These are phyloP conservation scores for Tringa solitaria DNA, from an alignment of 2,113 vertebrate species.

Conservation along the genomic window DNA sequence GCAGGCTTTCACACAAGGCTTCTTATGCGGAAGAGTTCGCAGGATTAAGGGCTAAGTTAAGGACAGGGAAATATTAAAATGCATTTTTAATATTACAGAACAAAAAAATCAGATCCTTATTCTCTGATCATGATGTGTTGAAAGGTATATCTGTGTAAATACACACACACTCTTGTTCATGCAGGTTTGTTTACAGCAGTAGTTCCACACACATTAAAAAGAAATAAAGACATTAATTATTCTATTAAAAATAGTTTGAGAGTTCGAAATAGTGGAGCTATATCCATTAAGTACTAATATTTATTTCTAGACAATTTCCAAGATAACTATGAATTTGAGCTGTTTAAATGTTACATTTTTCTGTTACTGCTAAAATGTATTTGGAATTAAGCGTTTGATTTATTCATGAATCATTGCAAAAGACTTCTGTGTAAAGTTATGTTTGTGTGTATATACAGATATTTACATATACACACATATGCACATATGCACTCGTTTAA, in stretches of 20 bases:
- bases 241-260: neutral
- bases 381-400: neutral
- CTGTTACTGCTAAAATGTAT: neutral
- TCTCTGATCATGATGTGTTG: neutral
- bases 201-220: neutral
- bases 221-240: neutral
- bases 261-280: neutral
- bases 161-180: accelerated
- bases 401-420: neutral
- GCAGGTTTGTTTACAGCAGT: neutral
- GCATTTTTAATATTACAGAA: neutral
- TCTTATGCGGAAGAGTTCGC: neutral
- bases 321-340: neutral
- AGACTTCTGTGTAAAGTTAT: neutral
- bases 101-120: neutral
- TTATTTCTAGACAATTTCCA: neutral
- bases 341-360: neutral
- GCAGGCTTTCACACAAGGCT: neutral
- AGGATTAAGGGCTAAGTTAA: neutral
- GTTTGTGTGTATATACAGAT: neutral
- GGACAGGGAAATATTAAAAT: neutral
- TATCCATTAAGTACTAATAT: neutral
- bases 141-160: neutral
- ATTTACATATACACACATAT: neutral
- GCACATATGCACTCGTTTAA: neutral